Base-by-base conservation (phyloP, 2,888 invertebrate genomes). In the Horisme vitalbata region DNA sequence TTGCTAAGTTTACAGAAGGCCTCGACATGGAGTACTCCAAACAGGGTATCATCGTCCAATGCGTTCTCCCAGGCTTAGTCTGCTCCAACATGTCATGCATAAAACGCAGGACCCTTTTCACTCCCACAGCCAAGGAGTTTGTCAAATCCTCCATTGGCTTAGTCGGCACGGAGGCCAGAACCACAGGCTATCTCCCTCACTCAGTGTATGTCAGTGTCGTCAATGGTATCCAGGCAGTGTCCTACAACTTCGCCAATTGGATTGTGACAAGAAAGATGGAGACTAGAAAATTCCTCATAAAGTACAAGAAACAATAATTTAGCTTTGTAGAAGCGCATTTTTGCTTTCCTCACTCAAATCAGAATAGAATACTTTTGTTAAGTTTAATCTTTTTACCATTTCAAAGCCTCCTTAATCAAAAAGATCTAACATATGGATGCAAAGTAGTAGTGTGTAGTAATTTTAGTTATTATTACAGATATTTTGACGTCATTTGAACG, bases 41-140 rank as follows among this genome's bases (percentile, higher is more conserved):
- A 24, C 84, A 91, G 27, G 96, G 96, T 1, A 93, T 97, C 13
- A 91, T 93, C 3, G 89, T 97, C 3, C 97, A 98, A 83, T 94
- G 95, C 69, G 90, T 98, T 0, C 83, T 94, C 45, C 98, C 98
- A 0, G 97, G 96, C 1, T 96, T 95, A 61, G 97, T 98, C 0
- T 96, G 96, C 12, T 97, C 97, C 0, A 97, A 97, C 70, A 96
- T 97, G 95, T 94, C 95, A 6, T 95, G 95, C 65, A 94, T 97
- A 46, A 91, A 92, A n/a, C 90, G 90, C 24, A 90, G 94, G 14
- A 92, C 93, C 0, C 90, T 93, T 79, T 93, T 96, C 84, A 94
- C 95, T 0, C 96, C 96, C 0, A 91, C 93, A 0, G 93, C 96
- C 0, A 91, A 93, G 30, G 90, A 83, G 21, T 97, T 93, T 73